A percentile compares a stretch with the other conserved stretches of the same genome.
Conservation (phyloP, 2,888 invertebrate species). For the Trimorus sp. region DNA sequence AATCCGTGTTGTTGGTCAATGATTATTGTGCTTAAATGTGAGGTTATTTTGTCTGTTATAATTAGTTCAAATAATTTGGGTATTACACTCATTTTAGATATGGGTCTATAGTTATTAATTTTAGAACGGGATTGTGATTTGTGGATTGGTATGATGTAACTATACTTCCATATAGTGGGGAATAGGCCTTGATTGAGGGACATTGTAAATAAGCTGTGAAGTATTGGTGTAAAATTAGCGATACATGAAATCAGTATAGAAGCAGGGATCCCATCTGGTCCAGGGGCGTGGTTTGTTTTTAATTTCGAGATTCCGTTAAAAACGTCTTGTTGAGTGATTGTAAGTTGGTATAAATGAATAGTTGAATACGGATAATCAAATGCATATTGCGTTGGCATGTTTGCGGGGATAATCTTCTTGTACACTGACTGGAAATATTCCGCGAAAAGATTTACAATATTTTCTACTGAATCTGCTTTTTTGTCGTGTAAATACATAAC, state of each 20-base stretch:
- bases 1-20: not conserved
- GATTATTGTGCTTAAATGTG: not conserved
- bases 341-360: not conserved
- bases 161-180: not conserved
- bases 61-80: not conserved
- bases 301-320: not conserved
- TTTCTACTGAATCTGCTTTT: not conserved
- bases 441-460: not conserved
- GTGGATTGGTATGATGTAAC: not conserved
- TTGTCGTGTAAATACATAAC: not conserved
- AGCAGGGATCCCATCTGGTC: constrained; percentile 6
- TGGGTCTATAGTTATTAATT: not conserved
- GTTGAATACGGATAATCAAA: not conserved
- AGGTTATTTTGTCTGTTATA: not conserved
- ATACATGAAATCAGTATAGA: not conserved
- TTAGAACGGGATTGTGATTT: not conserved
- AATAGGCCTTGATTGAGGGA: not conserved
- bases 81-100: not conserved
- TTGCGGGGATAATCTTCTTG: not conserved
- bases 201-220: not conserved
- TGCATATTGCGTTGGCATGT: not conserved
- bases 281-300: not conserved
- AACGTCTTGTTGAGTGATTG: not conserved
- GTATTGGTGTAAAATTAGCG: constrained; percentile 1
- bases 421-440: constrained; percentile 3